Evolutionary conservation across 2,113 vertebrate genomes (phyloP), one percentile per base, ranked within the genome.

Genomic region (Electrona antarctica): DNA sequence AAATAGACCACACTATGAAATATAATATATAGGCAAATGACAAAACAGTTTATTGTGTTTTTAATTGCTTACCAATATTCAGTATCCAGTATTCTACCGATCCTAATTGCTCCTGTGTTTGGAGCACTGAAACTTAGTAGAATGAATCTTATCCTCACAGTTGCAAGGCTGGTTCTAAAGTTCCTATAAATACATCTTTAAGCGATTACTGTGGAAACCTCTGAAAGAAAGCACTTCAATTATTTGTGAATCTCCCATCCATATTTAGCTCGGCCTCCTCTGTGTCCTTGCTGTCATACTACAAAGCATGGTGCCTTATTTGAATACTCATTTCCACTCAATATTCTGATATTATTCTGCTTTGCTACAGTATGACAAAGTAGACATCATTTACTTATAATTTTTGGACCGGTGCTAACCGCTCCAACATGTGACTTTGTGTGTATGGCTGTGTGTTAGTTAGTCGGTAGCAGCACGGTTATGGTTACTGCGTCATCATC

Each of bases 161-260:
- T 8, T 60, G 59, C 69, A 47, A 10, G n/a, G 60, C 69, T 72
- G 71, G 60, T 1, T 48, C 68, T 77, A 85, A 82, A 68, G 74
- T 3, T 71, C 76, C 91, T 93, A 94, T 90, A 92, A 92, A 93
- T 94, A 94, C 76, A 85, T 71, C 7, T 46, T 41, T 4, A 56
- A 77, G 76, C 79, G 77, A 88, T 80, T 80, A 69, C 64, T 29
- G 82, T 77, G 84, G 79, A 89, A 87, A 65, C 62, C 62, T 45
- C 46, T 77, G 74, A 73, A 87, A 83, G 79, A 85, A 86, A 86
- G 68, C 66, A 9, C 75, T 89, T 94, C 67, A 92, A 94, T 93
- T 88, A 94, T 93, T 93, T 73, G 93, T 78, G 67, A 76, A 75
- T 80, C 77, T 77, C 69, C 64, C 82, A 74, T 61, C 81, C 81